Evolutionary conservation across 2,797 vertebrate species (phyloP), one percentile per base, ranked within the genome.

Genomic region (Sebastes diploproa): DNA sequence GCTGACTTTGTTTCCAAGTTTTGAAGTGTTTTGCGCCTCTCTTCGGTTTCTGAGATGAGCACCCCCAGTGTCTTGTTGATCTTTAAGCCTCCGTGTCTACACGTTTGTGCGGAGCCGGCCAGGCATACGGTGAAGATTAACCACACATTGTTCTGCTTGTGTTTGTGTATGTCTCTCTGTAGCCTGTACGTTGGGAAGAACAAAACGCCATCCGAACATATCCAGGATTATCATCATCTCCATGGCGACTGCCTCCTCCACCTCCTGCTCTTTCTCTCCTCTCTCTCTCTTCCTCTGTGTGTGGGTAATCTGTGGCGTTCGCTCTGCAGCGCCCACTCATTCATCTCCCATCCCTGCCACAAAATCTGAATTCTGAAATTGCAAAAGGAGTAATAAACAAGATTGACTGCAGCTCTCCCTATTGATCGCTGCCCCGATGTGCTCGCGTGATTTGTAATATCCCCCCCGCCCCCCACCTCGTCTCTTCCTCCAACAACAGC

Each of bases 341-440:
- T 93, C 71, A 77, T 93, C 84, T 89, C 84, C 72, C 77, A 70
- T 84, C 80, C 78, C 81, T 84, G 84, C 82, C 80, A 81, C 89
- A 86, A 91, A 91, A 94, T 94, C 90, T 88, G 84, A 94, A 93
- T 94, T 92, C 88, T 84, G 74, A 93, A 91, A 93, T 94, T 91
- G 92, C 87, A 86, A 88, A 90, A 86, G 81, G 75, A 87, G 92
- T 91, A 88, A 93, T 95, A 94, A 94, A 95, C 85, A 89, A 91
- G 91, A 95, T 90, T 91, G 90, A 95, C 90, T 89, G 77, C 78
- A 82, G 67, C 83, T 79, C 85, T 87, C 54, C 63, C 34, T 91
- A 95, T 94, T 91, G 94, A 95, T 95, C 75, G 75, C 72, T 30
- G 58, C 80, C 85, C 81, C 82, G 77, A 79, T 88, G 84, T 88